Base-by-base conservation (phyloP, 2,113 vertebrate genomes). In the Anolis sagrei region DNA sequence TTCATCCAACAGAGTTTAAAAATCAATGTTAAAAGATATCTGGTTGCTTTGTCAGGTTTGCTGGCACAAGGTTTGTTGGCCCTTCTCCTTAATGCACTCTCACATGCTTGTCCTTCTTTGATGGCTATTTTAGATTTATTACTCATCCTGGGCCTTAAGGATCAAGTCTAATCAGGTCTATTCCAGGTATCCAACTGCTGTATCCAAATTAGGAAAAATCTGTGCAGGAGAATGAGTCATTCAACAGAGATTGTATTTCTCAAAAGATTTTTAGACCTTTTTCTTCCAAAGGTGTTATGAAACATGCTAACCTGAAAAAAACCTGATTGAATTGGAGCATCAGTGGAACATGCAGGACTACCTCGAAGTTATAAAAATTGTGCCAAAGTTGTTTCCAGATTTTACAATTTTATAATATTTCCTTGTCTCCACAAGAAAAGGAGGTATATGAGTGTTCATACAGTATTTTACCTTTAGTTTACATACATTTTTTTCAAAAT, bases 181-280 rank as follows among this genome's bases (percentile, higher is more conserved):
- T 72, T 82, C 73, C 49, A 82, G 68, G 69, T 82, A 82, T n/a
- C 39, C 69, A 27, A 58, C 70, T 54, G 23, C 54, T 58, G 32
- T 39, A 58, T 69, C 81, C 81, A 82, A 82, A 82, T 82, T 61
- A 82, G 48, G 79, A 82, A 73, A 58, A 73, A 70, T 61, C 69
- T 58, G 32, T 32, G 32, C 32, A 73, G 73, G 7, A 61, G 21
- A 8, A 11, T 58, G 81, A 82, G 68, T 82, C 81, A 82, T 51
- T 73, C 23, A 58, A 73, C 18, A 61, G 49, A 61, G 27, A 66
- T 29, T 58, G 23, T 34, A 36, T 29, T 61, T 82, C 23, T 51
- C 69, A 82, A 70, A 66, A 32, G 44, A 70, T 51, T 51, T n/a
- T 54, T 48, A 81, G 48, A 25, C 1, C 23, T 82, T 72, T 39